Evolutionary conservation across 2,113 vertebrate species (phyloP), one percentile per base, ranked within the genome.

Genomic region (Trochalopteron elliotii): DNA sequence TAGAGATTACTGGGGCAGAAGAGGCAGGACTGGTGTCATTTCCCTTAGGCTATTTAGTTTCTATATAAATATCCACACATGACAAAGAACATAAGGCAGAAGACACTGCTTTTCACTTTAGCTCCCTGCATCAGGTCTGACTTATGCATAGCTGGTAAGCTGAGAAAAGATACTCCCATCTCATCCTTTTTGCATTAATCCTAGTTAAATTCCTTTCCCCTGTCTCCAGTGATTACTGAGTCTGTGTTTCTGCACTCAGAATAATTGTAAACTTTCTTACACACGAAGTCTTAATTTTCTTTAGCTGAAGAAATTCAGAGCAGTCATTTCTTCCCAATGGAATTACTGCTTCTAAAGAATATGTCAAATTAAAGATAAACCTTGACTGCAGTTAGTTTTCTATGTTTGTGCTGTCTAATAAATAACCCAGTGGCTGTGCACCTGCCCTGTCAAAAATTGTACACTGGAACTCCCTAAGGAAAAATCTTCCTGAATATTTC

Each of bases 401-500:
- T 28, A 27, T 74, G 57, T 90, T 93, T 89, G 76, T 84, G 42
- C 45, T 78, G 68, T 86, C 79, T 95, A 92, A 96, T 94, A 95
- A 95, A 92, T 95, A 97, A 96, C 80, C 64, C 92, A 93, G 72
- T 82, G 76, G 47, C 30, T 68, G 25, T 15, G 20, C 77, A 93
- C 76, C 88, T 95, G 76, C 31, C 76, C 49, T 87, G 90, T 83
- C 94, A 96, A 74, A 90, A 83, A 91, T 3, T 60, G 72, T 68
- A 44, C 28, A 5, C 53, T 68, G 72, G 50, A 83, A 92, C 35
- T 93, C 94, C 49, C 90, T n/a, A 15, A 50, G 89, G 93, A 93
- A 93, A 94, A 92, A 47, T 35, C 47, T 93, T 68, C 65, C 40
- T 90, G 83, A 95, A 96, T 94, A 95, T 92, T 93, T 96, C 72